A percentile compares a stretch with the other conserved stretches of the same genome.
Conservation (phyloP, 1,140 invertebrate species). For the Drosophila sp. region DNA sequence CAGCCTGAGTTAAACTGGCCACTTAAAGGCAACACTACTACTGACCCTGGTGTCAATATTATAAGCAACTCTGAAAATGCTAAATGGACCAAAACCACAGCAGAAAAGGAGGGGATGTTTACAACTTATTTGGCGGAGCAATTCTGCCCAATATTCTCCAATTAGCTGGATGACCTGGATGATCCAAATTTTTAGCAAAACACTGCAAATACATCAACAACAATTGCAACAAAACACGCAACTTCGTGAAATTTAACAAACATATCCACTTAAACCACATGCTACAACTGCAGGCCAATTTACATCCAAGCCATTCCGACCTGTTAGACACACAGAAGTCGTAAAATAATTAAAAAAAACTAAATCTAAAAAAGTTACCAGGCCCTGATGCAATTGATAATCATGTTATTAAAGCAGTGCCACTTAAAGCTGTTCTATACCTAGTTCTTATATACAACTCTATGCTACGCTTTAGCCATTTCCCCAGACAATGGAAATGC, state of each 20-base stretch:
- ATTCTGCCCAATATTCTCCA: neutral
- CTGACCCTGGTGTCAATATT: too few relatives aligned
- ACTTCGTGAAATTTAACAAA: neutral
- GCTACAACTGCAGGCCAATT: too few relatives aligned
- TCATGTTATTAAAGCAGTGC: neutral
- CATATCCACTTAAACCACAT: too few relatives aligned
- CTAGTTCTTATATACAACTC: neutral
- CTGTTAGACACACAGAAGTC: neutral
- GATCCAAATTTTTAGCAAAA: neutral
- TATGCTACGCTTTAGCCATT: neutral
- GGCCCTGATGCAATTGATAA: constrained; percentile 17
- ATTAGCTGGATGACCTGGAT: neutral
- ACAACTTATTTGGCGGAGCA: neutral
- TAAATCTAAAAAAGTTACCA: neutral
- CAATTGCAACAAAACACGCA: too few relatives aligned
- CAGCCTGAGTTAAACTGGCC: constrained; percentile 23
- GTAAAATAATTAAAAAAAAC: neutral
- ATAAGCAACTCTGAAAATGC: too few relatives aligned
- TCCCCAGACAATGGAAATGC: constrained; percentile 17
- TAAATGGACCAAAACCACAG: constrained; percentile 8
- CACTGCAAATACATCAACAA: neutral
- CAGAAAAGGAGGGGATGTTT: constrained; percentile 6
- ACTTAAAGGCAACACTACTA: neutral
- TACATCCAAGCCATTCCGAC: neutral
- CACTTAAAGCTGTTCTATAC: neutral